Evolutionary conservation across 1,140 invertebrate genomes (phyloP).

Genomic region (Tetraneura akinire): DNA sequence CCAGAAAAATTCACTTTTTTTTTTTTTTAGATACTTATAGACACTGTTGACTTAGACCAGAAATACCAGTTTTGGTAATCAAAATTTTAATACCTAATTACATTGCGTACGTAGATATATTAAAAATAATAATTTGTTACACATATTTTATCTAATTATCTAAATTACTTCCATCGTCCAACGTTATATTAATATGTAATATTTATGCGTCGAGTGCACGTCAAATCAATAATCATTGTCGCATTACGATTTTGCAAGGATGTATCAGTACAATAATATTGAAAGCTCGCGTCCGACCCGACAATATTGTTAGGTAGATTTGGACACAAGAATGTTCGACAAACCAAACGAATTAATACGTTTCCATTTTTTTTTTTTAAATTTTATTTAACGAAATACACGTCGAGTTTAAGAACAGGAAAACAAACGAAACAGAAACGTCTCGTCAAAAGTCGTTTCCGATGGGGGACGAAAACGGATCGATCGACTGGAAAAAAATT

Average conservation of each 20-base stretch:
- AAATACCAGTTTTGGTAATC: constrained; percentile 11
- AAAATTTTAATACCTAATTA: background rate
- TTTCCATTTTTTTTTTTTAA: no score
- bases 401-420: no score
- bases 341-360: no score
- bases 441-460: background rate
- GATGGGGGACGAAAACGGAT: background rate
- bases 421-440: background rate
- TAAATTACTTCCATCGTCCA: background rate
- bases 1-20: background rate
- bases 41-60: background rate
- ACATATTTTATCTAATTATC: background rate
- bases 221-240: no score
- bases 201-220: no score
- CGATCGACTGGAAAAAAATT: background rate
- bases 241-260: no score
- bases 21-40: background rate
- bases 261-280: background rate
- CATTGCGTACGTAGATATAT: background rate
- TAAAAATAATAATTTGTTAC: no score
- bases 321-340: no score
- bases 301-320: no score
- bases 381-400: no score
- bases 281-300: background rate
- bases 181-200: background rate